Evolutionary conservation across 2,113 vertebrate species (phyloP).

Genomic region (Lethenteron camtschaticum): DNA sequence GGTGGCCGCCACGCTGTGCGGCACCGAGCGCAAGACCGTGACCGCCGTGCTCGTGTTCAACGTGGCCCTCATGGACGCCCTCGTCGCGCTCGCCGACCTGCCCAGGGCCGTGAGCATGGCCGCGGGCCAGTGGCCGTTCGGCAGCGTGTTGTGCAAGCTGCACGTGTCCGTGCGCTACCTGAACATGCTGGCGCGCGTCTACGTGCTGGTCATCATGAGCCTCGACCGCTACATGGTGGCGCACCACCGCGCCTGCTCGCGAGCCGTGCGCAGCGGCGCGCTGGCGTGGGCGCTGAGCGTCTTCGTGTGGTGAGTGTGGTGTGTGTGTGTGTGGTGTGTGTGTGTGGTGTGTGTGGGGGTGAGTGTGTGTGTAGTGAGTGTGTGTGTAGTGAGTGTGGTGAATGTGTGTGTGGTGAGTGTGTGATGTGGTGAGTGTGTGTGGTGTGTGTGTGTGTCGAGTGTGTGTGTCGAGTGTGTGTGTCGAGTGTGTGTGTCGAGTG

Average conservation of each 20-base stretch:
- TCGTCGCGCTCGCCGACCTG: not conserved
- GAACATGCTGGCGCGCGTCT: slow-evolving; percentile 14
- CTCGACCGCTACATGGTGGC: slow-evolving; percentile 17
- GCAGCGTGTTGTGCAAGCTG: slow-evolving; percentile 16
- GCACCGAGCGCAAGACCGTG: not conserved
- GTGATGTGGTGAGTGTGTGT: no score
- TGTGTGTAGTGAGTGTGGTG: no score
- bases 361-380: no score
- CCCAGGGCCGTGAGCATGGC: slow-evolving; percentile 2
- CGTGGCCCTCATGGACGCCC: not conserved
- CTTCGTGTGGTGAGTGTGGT: slow-evolving; percentile 5
- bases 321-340: no score
- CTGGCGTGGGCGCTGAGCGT: slow-evolving; percentile 1
- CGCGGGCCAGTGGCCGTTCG: slow-evolving; percentile 15
- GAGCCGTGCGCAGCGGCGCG: slow-evolving; percentile 5
- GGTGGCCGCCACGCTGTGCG: not conserved
- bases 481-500: no score
- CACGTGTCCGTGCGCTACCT: slow-evolving; percentile 11
- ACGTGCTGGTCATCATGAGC: slow-evolving; percentile 18
- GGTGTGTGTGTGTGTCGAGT: no score
- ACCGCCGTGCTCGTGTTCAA: slow-evolving; percentile 3
- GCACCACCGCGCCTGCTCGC: slow-evolving; percentile 16
- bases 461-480: no score
- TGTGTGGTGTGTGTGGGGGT: no score
- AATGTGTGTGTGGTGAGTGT: no score